Evolutionary conservation across 2,113 vertebrate genomes (phyloP), one percentile per base, ranked within the genome.

Genomic region (Lepus timidus): DNA sequence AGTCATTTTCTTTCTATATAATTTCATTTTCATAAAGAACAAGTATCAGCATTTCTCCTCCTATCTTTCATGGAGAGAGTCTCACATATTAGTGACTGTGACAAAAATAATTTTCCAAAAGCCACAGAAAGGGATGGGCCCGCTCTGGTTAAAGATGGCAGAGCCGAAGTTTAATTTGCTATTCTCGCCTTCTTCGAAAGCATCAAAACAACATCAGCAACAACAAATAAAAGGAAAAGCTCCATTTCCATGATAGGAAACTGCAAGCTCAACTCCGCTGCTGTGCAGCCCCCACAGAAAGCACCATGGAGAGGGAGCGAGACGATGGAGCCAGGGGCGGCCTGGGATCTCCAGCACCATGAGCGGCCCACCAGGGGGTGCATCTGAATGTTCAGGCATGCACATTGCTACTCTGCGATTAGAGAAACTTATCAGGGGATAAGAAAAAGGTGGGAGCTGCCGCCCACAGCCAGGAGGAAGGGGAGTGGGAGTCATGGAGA

Each of bases 11-110:
- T 61, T 91, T 80, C n/a, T 81, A 0, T 31, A 36, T 73, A n/a
- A 81, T 74, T 94, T 80, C 74, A 93, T 78, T 84, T 90, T 92
- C 31, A 76, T 83, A 62, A 94, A 80, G 49, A 93, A 84, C 9
- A 74, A 92, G 65, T 11, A 0, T 5, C 17, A 44, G 49, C 51
- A 49, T 14, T 95, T 73, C 19, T 25, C 68, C 62, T 64, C 71
- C 4, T 73, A 70, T 51, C 14, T 44, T 78, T 39, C 4, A 70
- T 1, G 19, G 49, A 74, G 5, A 83, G 9, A 81, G n/a, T 86
- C 75, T 31, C 16, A 58, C 55, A 10, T 71, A 13, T 13, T 83
- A 62, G 23, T 49, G 62, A 74, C 9, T 44, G 9, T 1, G 67
- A 73, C 14, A 44, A 61, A 91, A 92, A 85, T 23, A 55, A 52